Percentiles rank a stretch among this genome's conserved stretches.
phyloP scores from a whole-genome alignment of 2,797 vertebrate species.

The Urophycis tenuis region DNA sequence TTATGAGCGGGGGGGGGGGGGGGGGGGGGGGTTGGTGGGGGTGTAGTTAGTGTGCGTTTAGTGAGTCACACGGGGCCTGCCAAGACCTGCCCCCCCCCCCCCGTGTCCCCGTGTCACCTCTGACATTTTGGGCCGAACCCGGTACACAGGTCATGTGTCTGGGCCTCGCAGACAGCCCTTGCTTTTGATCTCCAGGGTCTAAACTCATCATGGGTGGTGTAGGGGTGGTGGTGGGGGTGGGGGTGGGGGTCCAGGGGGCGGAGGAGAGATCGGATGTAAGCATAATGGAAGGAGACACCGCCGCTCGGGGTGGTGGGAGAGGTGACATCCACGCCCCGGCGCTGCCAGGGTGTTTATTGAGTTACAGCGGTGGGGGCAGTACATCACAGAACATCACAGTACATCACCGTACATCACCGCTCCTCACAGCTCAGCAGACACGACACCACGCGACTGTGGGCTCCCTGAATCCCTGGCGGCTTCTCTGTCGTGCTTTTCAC shows the following conservation, averaged over 20 bases:
- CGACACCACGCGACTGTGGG: constrained; percentile 30
- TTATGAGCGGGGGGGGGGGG: constrained; percentile 40
- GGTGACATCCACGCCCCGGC: constrained; percentile 46
- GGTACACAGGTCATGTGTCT: constrained; percentile 56
- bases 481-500: no score
- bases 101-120: constrained; percentile 56
- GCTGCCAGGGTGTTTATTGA: constrained; percentile 46
- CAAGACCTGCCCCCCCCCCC: no score
- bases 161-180: constrained; percentile 36
- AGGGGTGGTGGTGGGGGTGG: no score
- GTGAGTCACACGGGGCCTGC: constrained; percentile 44
- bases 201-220: constrained; percentile 46
- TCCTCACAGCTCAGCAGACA: constrained; percentile 39
- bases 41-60: constrained; percentile 57
- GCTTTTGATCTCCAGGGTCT: constrained; percentile 57
- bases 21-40: constrained; percentile 59
- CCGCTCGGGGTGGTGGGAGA: constrained; percentile 33
- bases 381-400: constrained; percentile 34
- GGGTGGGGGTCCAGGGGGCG: no score
- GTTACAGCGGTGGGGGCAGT: constrained; percentile 39
- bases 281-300: constrained; percentile 63
- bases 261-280: constrained; percentile 47
- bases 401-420: constrained; percentile 27
- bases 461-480: no score
- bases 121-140: constrained; percentile 60